Evolutionary conservation across 1,140 invertebrate genomes (phyloP), one percentile per base, ranked within the genome.

Genomic region (Campodea augens): DNA sequence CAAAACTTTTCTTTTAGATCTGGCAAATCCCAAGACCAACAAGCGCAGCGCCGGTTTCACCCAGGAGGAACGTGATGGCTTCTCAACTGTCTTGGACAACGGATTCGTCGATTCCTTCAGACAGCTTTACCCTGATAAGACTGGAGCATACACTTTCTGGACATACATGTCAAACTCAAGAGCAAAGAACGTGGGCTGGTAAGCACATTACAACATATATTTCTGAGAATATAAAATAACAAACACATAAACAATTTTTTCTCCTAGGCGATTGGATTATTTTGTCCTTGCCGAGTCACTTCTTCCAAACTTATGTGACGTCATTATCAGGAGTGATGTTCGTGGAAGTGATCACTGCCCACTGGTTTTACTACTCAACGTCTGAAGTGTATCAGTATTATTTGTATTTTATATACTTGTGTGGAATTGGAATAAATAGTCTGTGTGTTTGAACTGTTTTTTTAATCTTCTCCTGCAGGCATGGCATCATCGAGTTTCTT

Each of bases 401-500:
- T 32, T 32, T 32, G 15, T 32, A 32, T 32, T 32, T 32, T 7
- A 10, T 7, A 10, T 10, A 7, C 15, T 7, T 32, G 7, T 37
- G 3, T 37, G 15, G 36, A 18, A 10, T 37, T 37, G n/a, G n/a
- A 18, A 37, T 37, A 37, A 3, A 4, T 37, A 37, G 36, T 18
- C 36, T 37, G 36, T 4, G 36, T 5, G 5, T 5, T 38, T 27
- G 5, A 13, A 36, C 36, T 44, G 25, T 18, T 22, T 36, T 19
- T 15, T 67, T 79, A 96, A 68, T 98, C 93, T 71, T 99, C 93
- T 43, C 93, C 93, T 49, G 88, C 89, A 43, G 93, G 92, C 56
- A 98, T 83, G 20, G 91, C 88, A 69, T 99, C 95, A 68, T 98
- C 91, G 56, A 98, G 67, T 66, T 87, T 75, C 60, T 89, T 81